phyloP scores from a whole-genome alignment of 1,140 invertebrate genomes.

The Pseudomyrmex cubaensis region DNA sequence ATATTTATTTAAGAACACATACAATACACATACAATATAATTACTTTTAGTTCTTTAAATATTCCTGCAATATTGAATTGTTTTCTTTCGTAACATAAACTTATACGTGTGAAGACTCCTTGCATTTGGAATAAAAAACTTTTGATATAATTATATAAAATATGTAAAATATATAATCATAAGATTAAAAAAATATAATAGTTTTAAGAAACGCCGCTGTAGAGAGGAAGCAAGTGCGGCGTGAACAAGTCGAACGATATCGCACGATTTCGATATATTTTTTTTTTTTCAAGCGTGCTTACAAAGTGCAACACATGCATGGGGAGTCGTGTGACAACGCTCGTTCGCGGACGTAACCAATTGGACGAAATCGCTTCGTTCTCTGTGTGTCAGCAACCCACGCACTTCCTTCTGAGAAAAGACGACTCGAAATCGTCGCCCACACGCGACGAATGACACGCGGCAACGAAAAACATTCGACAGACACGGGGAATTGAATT shows the following conservation, averaged over 20 bases:
- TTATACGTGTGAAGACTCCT: too few species aligned
- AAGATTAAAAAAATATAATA: too few species aligned
- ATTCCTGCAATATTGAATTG: too few species aligned
- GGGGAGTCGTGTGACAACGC: constrained; percentile 4
- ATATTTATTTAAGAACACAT: too few species aligned
- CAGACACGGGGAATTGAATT: constrained; percentile 45
- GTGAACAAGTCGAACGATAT: too few species aligned
- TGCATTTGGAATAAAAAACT: too few species aligned
- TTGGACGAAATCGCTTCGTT: constrained; percentile 63
- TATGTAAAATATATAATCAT: too few species aligned
- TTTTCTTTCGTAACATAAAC: too few species aligned
- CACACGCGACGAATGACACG: constrained; percentile 26
- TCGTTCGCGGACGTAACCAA: constrained; percentile 72
- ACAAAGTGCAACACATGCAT: constrained; percentile 14
- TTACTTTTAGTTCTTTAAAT: background rate
- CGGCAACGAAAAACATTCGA: constrained; percentile 50
- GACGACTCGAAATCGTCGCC: constrained; percentile 43
- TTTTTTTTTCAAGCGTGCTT: background rate
- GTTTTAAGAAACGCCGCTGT: too few species aligned
- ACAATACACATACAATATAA: background rate
- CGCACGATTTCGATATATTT: too few species aligned
- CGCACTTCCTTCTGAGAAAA: constrained; percentile 68
- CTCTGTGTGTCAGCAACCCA: constrained; percentile 60
- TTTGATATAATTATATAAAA: too few species aligned
- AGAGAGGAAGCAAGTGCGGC: too few species aligned